Base-by-base conservation (phyloP, 2,888 invertebrate species). In the Epirrhoe alternata region DNA sequence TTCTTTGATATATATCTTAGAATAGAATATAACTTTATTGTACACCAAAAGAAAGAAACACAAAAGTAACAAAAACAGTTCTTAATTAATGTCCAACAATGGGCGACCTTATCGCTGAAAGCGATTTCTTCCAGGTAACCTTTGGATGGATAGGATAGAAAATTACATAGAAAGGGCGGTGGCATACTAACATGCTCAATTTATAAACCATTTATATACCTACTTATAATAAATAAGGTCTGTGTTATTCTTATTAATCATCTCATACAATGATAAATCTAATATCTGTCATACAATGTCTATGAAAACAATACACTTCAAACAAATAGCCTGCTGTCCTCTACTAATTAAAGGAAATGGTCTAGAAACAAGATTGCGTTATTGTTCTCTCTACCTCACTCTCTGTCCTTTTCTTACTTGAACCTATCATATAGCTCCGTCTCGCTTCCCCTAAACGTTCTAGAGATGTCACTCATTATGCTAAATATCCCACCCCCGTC, bases 311-410 rank as follows among this genome's bases (percentile, higher is more conserved):
- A 81, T 84, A 87, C 86, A 83, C 80, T 73, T 75, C 75, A 83
- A 83, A 88, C 83, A 87, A 87, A 92, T 89, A 81, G 86, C 84
- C 84, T 82, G 84, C 87, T 90, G 91, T 90, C 90, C 89, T 86
- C 82, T 81, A 89, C 93, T 94, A 93, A 94, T 94, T 93, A 93
- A 93, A 90, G 90, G 87, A 92, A 94, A 94, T 93, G 93, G 93
- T 81, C 92, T 82, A 92, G 94, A 94, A 94, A 94, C 94, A 94
- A 94, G 93, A 94, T 94, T 94, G 93, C 87, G 92, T 90, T 92
- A 93, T 93, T 93, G 93, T 93, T 87, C 90, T 88, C 88, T 82
- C 81, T 81, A 83, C 86, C 86, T 77, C 78, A 76, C 69, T 69
- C 42, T 3, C 81, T 63, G 0, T 86, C 88, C 60, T 77, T 59